Base-by-base conservation (phyloP, 2,797 vertebrate genomes). In the Anas bahamensis region DNA sequence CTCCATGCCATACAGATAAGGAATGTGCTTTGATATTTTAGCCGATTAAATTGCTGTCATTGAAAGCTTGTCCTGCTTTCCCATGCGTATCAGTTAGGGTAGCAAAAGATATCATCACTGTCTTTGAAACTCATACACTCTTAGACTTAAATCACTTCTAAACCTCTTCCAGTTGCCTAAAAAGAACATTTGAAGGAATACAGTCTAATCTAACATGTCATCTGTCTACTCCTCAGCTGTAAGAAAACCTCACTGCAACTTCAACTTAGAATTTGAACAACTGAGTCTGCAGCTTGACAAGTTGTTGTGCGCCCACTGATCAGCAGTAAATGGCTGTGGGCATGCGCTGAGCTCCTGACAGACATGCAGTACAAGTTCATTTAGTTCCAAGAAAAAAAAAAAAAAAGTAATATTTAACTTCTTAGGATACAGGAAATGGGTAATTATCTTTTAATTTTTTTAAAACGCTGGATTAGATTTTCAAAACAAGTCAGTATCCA, bases 1-100 rank as follows among this genome's bases (percentile, higher is more conserved):
- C 82, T 68, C 52, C 70, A 50, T 3, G 4, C 26, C 19, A 50
- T 33, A 63, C 33, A 87, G 95, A 81, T 89, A 95, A 90, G 72
- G 65, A 94, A 52, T 39, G 59, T 22, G 66, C 90, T 94, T 94
- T 95, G 95, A 91, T 89, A 92, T 90, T 94, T 88, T 89, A 89
- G 59, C 39, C 3, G 35, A 83, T 86, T 81, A 83, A 96, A 50
- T 78, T 64, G 82, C 88, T 77, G 39, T 4, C 79, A 91, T 88
- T 76, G 87, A 83, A 94, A 89, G 94, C 93, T 69, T 33, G 63
- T 71, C 79, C 85, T 60, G 85, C 89, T 95, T 96, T 96, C 94
- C 96, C 92, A 95, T 55, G 89, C 60, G 0, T 88, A 91, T 92
- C 89, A 89, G n/a, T 50, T 86, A 59, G 66, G 50, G 59, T 55